Evolutionary conservation across 2,888 invertebrate genomes (phyloP).

Genomic region (Arrhopalites spinosus): DNA sequence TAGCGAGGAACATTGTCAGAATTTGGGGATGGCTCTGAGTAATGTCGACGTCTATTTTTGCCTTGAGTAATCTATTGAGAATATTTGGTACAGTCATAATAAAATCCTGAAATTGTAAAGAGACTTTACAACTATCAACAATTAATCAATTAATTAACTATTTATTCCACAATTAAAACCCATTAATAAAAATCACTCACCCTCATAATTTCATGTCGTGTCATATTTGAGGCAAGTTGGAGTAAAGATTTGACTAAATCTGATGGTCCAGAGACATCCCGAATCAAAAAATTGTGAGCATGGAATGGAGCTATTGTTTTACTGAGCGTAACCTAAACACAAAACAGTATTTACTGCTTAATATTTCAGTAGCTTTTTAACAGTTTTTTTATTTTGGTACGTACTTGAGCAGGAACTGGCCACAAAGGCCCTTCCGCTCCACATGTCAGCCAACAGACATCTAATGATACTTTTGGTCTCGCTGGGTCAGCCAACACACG

Average conservation of each 20-base stretch:
- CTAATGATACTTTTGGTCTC: slow-evolving; percentile 57
- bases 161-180: neutral
- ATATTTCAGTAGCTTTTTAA: neutral
- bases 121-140: neutral
- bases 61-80: neutral
- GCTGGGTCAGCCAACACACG: neutral
- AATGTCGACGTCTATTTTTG: neutral
- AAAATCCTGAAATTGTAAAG: neutral
- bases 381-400: neutral
- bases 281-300: slow-evolving; percentile 26
- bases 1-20: slow-evolving; percentile 16
- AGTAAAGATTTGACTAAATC: slow-evolving; percentile 21
- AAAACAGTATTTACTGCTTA: neutral
- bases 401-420: slow-evolving; percentile 67
- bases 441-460: slow-evolving; percentile 71
- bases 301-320: slow-evolving; percentile 20
- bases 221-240: slow-evolving; percentile 15
- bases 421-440: slow-evolving; percentile 71
- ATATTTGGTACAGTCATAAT: neutral
- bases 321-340: slow-evolving; percentile 26
- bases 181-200: slow-evolving; percentile 2
- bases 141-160: no score
- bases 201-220: slow-evolving; percentile 9
- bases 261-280: slow-evolving; percentile 25
- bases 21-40: neutral